Conservation (phyloP, 1,140 invertebrate genomes). For the Aphelenchoides fujianensis region DNA sequence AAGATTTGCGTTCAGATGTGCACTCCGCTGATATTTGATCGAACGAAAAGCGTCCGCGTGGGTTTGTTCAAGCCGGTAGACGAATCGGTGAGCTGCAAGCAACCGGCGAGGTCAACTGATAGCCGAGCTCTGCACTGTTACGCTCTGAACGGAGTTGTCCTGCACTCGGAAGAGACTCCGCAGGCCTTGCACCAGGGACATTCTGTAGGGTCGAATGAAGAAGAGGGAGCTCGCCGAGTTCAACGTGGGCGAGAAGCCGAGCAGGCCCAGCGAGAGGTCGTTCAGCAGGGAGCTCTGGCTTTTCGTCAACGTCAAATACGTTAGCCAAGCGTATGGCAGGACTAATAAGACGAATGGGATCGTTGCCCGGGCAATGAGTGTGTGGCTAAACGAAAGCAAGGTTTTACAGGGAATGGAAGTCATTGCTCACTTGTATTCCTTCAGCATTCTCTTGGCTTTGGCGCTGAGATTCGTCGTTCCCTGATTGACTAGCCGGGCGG, state of each 20-base stretch:
- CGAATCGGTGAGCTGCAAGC: not conserved
- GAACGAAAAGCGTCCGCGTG: not conserved
- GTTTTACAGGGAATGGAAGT: too few relatives aligned
- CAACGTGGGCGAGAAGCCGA: not conserved
- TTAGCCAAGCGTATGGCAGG: not conserved
- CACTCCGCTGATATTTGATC: too few relatives aligned
- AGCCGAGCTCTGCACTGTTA: not conserved
- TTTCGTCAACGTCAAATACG: not conserved
- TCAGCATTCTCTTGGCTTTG: not conserved
- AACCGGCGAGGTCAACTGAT: not conserved
- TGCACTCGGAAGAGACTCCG: not conserved
- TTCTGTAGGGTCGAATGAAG: not conserved
- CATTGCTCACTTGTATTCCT: too few relatives aligned
- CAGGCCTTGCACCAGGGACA: not conserved
- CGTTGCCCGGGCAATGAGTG: not conserved
- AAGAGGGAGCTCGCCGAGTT: not conserved
- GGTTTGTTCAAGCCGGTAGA: not conserved
- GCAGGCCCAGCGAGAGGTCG: not conserved
- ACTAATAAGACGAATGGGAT: not conserved
- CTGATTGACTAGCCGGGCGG: not conserved
- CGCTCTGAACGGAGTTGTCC: not conserved
- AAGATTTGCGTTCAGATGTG: too few relatives aligned
- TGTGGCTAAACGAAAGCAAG: not conserved
- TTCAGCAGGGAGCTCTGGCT: not conserved
- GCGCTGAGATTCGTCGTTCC: not conserved